Conservation (phyloP, 2,797 vertebrate species). For the Propithecus deckenii region DNA sequence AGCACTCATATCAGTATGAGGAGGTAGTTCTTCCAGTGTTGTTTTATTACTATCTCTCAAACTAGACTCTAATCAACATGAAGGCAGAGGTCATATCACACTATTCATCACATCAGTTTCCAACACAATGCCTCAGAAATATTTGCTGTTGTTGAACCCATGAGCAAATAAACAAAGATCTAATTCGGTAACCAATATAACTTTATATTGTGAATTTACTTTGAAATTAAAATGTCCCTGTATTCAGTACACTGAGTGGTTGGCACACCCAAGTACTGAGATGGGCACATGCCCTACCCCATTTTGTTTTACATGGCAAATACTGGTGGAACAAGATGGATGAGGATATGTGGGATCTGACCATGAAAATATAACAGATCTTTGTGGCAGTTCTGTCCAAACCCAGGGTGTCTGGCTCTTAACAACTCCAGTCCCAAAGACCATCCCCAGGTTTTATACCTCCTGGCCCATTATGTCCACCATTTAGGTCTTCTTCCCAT, state of each 20-base stretch:
- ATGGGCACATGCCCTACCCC: neutral
- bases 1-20: neutral
- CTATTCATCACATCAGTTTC: neutral
- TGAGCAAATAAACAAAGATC: conserved; percentile 28
- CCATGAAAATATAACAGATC: neutral
- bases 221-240: conserved; percentile 40
- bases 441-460: neutral
- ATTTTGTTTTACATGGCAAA: conserved; percentile 5
- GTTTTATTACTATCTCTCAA: conserved; percentile 16
- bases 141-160: neutral
- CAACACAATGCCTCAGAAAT: conserved; percentile 31
- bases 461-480: neutral
- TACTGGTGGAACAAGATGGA: neutral
- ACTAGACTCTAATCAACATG: neutral
- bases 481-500: neutral
- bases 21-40: neutral
- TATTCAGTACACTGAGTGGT: neutral
- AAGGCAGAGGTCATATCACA: conserved; percentile 32
- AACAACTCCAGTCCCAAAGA: neutral
- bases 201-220: conserved; percentile 47
- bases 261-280: neutral
- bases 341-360: neutral
- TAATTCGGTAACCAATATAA: conserved; percentile 8
- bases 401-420: neutral
- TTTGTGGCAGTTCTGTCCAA: neutral